A percentile compares a stretch with the other conserved stretches of the same genome.
These are phyloP conservation scores for Platycercus adscitus DNA, from an alignment of 2,113 vertebrate genomes.

Conservation along the genomic window DNA sequence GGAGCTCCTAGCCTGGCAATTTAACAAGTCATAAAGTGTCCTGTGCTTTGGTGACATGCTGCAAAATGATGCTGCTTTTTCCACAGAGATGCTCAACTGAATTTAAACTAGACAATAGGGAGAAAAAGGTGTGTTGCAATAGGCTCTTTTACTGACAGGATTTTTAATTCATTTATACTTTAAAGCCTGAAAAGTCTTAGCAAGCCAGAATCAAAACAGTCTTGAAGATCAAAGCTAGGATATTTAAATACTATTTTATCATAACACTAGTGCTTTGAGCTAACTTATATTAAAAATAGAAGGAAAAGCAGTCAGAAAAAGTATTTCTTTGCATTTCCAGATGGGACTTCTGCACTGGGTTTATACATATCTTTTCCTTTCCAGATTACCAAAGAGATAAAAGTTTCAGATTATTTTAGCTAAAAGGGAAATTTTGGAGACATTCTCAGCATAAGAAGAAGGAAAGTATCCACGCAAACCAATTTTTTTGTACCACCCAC, in stretches of 20 bases:
- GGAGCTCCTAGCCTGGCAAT: conserved; percentile 2
- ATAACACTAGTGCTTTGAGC: not conserved
- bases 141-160: not conserved
- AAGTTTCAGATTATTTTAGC: not conserved
- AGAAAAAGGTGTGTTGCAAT: not conserved
- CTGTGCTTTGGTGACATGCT: not conserved
- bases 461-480: not conserved
- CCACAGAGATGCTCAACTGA: not conserved
- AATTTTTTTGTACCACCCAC: not conserved
- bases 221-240: not conserved
- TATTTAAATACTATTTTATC: not conserved
- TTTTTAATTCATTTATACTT: not conserved
- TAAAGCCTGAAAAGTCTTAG: not conserved
- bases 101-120: not conserved
- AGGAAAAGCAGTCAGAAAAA: not conserved
- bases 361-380: not conserved
- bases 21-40: conserved; percentile 34
- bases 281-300: not conserved
- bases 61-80: not conserved
- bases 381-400: not conserved
- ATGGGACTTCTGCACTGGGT: not conserved
- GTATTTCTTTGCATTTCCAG: not conserved
- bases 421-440: not conserved
- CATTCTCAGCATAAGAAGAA: not conserved
- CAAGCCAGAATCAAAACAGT: not conserved